These are phyloP conservation scores for Spodoptera exigua DNA, from an alignment of 2,888 invertebrate genomes.

Conservation along the genomic window DNA sequence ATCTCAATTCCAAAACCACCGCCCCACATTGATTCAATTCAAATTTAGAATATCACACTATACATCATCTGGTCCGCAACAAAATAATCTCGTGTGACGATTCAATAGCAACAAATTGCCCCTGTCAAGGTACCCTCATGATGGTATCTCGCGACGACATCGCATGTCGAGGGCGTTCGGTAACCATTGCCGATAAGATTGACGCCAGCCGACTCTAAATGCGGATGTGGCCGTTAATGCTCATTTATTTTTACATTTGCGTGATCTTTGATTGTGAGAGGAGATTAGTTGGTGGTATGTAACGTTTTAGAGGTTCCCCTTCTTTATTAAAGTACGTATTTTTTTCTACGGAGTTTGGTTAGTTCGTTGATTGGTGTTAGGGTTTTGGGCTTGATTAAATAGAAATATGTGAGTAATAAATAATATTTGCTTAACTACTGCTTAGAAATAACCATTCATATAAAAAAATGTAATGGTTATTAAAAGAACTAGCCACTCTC, in stretches of 20 bases:
- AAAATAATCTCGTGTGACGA: conserved; percentile 46
- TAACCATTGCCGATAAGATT: conserved; percentile 53
- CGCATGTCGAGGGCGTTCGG: conserved; percentile 55
- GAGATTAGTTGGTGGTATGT: conserved; percentile 13
- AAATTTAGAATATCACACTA: conserved; percentile 20
- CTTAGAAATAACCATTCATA: too few species aligned
- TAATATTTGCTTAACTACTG: too few species aligned
- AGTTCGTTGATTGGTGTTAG: too few species aligned
- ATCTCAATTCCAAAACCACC: background rate
- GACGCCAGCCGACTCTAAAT: conserved; percentile 46
- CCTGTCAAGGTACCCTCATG: conserved; percentile 56
- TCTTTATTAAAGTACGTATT: background rate
- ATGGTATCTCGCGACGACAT: conserved; percentile 53
- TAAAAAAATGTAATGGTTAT: too few species aligned
- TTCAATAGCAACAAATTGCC: conserved; percentile 56
- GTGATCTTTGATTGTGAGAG: conserved; percentile 31
- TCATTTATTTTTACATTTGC: conserved; percentile 52
- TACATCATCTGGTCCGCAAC: background rate
- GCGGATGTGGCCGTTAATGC: conserved; percentile 54
- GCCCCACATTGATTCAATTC: conserved; percentile 17
- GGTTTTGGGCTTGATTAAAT: too few species aligned
- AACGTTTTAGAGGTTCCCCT: too few species aligned
- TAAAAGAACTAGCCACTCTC: too few species aligned
- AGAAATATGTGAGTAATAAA: too few species aligned
- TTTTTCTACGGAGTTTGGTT: background rate